Evolutionary conservation across 2,797 vertebrate genomes (phyloP).

Genomic region (Chaetophractus vellerosus): DNA sequence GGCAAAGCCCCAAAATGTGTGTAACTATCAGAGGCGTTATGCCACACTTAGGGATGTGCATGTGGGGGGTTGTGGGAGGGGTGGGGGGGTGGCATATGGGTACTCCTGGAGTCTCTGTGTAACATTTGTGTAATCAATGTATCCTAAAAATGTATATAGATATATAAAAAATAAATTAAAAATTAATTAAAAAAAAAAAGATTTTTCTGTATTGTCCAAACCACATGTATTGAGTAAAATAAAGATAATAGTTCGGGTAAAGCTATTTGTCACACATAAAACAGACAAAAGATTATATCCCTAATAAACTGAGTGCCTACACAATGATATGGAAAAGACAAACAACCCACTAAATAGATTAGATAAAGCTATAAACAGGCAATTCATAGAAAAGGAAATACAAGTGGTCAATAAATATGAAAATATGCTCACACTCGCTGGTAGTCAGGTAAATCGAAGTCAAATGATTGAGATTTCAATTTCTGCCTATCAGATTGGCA

Average conservation of each 20-base stretch:
- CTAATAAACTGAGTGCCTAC: background rate
- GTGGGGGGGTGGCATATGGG: too few relatives aligned
- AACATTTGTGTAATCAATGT: too few relatives aligned
- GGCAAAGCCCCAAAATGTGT: too few relatives aligned
- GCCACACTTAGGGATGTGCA: too few relatives aligned
- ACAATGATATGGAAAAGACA: background rate
- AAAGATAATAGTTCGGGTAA: background rate
- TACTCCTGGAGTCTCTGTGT: too few relatives aligned
- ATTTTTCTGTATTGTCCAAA: background rate
- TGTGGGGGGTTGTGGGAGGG: too few relatives aligned
- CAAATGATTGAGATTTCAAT: constrained; percentile 52
- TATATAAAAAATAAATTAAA: too few relatives aligned
- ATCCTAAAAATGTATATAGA: too few relatives aligned
- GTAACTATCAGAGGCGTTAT: too few relatives aligned
- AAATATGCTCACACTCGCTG: background rate
- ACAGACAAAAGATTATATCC: background rate
- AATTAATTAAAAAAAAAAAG: constrained; percentile 58
- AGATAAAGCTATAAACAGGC: constrained; percentile 36
- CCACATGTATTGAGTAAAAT: background rate
- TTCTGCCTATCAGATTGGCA: constrained; percentile 51
- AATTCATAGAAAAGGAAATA: constrained; percentile 37
- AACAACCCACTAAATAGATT: background rate
- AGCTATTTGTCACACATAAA: background rate
- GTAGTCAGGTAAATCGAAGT: constrained; percentile 51
- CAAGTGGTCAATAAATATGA: background rate